These are phyloP conservation scores for Echinops telfairi DNA, from an alignment of 2,113 vertebrate genomes.

Conservation along the genomic window DNA sequence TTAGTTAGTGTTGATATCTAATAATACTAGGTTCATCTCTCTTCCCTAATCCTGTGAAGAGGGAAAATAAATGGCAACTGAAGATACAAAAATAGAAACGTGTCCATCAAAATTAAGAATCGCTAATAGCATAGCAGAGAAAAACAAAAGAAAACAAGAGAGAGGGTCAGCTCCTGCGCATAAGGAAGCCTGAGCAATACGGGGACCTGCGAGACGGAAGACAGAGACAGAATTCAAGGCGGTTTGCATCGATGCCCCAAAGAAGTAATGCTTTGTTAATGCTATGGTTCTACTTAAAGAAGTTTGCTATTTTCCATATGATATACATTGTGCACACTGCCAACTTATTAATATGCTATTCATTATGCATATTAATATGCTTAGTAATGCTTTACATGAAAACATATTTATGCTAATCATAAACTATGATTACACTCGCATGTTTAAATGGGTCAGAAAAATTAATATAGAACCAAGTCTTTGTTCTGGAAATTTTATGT, in stretches of 20 bases:
- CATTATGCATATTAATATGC: neutral
- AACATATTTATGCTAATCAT: neutral
- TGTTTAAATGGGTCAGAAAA: slow-evolving; percentile 31
- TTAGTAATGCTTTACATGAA: neutral
- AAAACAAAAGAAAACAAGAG: neutral
- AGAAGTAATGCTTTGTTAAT: neutral
- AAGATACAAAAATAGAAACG: neutral
- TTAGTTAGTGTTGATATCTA: slow-evolving; percentile 29
- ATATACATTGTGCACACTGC: neutral
- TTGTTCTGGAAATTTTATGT: slow-evolving; percentile 25
- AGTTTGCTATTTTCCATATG: neutral
- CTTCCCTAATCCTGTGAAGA: slow-evolving; percentile 2
- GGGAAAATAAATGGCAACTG: neutral
- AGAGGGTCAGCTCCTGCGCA: neutral
- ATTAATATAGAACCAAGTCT: neutral
- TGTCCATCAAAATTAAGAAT: neutral
- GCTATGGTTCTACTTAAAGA: neutral
- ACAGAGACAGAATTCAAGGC: neutral
- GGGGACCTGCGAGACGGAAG: neutral
- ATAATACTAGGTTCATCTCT: neutral
- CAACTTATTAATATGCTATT: neutral
- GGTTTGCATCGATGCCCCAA: neutral
- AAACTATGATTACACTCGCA: neutral
- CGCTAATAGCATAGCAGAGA: neutral
- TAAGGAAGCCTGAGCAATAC: neutral